Evolutionary conservation across 2,797 vertebrate species (phyloP).

Genomic region (Apodemus agrarius): DNA sequence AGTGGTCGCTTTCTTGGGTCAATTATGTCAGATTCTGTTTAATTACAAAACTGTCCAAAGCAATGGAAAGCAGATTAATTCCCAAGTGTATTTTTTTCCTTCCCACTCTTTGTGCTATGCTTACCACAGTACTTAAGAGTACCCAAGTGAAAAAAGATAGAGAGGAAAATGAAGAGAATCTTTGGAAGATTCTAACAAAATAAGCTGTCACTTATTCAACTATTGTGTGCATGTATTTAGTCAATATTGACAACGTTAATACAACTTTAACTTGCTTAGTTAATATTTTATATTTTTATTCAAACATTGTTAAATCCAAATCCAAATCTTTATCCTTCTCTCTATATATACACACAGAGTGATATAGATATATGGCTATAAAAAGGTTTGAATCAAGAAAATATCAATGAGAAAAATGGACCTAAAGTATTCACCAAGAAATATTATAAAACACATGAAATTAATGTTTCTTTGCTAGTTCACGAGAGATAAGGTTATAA

Average conservation of each 20-base stretch:
- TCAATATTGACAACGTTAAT: not conserved
- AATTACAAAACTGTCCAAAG: conserved; percentile 31
- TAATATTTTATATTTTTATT: conserved; percentile 53
- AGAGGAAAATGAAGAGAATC: not conserved
- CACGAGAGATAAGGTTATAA: conserved; percentile 55
- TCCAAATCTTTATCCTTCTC: conserved; percentile 10
- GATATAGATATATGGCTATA: not conserved
- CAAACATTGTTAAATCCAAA: not conserved
- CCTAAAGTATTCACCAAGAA: conserved; percentile 67
- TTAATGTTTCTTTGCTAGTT: conserved; percentile 59
- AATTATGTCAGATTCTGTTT: not conserved
- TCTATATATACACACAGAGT: too few species aligned
- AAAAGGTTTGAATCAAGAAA: conserved; percentile 44
- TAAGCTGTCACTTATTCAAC: not conserved
- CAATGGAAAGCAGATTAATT: not conserved
- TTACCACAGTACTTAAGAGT: not conserved
- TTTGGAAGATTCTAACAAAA: not conserved
- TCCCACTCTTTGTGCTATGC: not conserved
- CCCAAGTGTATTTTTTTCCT: not conserved
- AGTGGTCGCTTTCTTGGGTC: not conserved
- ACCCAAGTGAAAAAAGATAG: not conserved
- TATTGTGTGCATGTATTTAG: not conserved
- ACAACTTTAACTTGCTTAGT: not conserved
- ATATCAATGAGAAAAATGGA: conserved; percentile 60
- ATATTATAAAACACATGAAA: conserved; percentile 58